Conservation (phyloP, 53 echinoderm and acorn worm genomes). For the Henricia sp. region DNA sequence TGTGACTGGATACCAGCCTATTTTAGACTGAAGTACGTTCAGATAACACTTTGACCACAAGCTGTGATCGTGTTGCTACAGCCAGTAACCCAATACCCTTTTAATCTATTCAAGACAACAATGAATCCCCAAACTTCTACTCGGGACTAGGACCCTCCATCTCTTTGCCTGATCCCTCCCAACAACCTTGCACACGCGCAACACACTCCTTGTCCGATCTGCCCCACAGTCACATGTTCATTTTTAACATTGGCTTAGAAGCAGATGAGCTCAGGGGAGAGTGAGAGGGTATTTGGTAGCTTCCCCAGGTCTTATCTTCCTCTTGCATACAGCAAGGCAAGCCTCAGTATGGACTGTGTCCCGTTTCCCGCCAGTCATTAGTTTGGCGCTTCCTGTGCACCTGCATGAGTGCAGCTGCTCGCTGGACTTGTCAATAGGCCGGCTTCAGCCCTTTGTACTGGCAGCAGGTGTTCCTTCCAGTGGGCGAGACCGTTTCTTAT, state of each 20-base stretch:
- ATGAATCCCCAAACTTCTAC: conserved; percentile 24
- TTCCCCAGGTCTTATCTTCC: conserved; percentile 45
- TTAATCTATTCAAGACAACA: conserved; percentile 46
- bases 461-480: conserved; percentile 36
- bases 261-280: conserved; percentile 40
- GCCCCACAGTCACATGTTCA: conserved; percentile 18
- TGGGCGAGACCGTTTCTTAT: conserved; percentile 62
- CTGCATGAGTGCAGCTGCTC: conserved; percentile 62
- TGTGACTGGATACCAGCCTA: neutral
- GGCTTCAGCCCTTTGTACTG: conserved; percentile 51
- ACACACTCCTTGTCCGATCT: conserved; percentile 3
- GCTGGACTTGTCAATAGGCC: conserved; percentile 48
- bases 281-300: conserved; percentile 9
- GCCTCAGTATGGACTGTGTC: conserved; percentile 3
- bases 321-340: conserved; percentile 54
- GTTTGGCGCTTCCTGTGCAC: conserved; percentile 62
- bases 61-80: conserved; percentile 41
- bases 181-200: conserved; percentile 6
- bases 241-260: neutral
- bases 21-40: conserved; percentile 21
- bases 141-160: conserved; percentile 35
- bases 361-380: conserved; percentile 63
- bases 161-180: neutral
- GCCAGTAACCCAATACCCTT: conserved; percentile 41
- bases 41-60: conserved; percentile 50